A percentile compares a stretch with the other conserved stretches of the same genome.
Evolutionary conservation across 1,140 invertebrate species (phyloP).

Genomic region (Mya arenaria): DNA sequence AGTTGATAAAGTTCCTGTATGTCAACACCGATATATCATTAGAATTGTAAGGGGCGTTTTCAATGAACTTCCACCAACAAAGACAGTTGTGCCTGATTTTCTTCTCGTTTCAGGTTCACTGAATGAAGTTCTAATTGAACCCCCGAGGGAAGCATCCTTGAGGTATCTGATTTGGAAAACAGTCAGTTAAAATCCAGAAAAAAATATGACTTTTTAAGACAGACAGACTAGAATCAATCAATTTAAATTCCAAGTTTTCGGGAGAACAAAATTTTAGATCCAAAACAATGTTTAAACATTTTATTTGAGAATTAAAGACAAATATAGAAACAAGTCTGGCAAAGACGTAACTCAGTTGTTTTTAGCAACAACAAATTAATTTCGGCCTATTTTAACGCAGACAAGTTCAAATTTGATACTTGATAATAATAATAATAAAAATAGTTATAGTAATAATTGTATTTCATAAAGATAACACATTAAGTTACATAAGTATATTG

Average conservation of each 20-base stretch:
- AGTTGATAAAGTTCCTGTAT: not conserved
- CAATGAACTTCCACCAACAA: slow-evolving; percentile 13
- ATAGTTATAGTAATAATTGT: no score
- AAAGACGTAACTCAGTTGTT: no score
- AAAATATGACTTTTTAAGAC: not conserved
- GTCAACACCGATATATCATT: not conserved
- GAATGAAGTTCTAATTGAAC: slow-evolving; percentile 9
- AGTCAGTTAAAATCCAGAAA: not conserved
- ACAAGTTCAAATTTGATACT: no score
- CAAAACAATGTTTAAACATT: no score
- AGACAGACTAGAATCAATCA: not conserved
- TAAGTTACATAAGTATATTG: no score
- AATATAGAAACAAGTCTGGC: no score
- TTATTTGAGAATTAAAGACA: no score
- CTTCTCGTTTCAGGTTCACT: slow-evolving; percentile 9
- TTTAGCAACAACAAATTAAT: no score
- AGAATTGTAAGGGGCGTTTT: not conserved
- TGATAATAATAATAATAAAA: no score
- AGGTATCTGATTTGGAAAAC: slow-evolving; percentile 10
- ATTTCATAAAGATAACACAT: no score
- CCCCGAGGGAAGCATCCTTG: not conserved
- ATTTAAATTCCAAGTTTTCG: slow-evolving; percentile 6
- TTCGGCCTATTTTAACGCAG: no score
- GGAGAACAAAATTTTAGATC: no score
- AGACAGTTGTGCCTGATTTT: slow-evolving; percentile 1